A percentile compares a stretch with the other conserved stretches of the same genome.
Conservation (phyloP, 1,140 invertebrate genomes). For the Cyclina sinensis region DNA sequence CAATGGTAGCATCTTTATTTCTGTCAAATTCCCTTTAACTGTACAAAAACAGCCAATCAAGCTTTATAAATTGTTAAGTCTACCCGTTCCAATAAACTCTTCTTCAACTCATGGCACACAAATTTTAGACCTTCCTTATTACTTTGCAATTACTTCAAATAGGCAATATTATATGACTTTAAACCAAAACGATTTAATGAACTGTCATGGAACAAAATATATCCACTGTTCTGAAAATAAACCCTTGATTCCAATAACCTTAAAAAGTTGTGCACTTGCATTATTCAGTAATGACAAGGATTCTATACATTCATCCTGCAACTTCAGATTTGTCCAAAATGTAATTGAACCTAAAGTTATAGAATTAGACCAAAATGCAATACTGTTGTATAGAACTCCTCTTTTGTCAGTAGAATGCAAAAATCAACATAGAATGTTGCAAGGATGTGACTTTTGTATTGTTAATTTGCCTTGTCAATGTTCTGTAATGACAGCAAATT, state of each 20-base stretch:
- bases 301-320: neutral
- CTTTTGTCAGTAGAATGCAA: constrained; percentile 34
- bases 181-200: too few species aligned
- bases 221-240: neutral
- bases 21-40: constrained; percentile 26
- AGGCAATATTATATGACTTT: constrained; percentile 31
- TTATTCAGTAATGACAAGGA: too few species aligned
- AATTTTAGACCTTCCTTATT: constrained; percentile 24
- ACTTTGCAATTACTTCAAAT: constrained; percentile 29
- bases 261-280: neutral
- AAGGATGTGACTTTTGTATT: constrained; percentile 27
- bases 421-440: neutral
- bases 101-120: constrained; percentile 44
- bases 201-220: constrained; percentile 31
- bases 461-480: constrained; percentile 35
- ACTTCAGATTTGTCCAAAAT: constrained; percentile 40
- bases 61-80: constrained; percentile 29
- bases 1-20: constrained; percentile 6
- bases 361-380: neutral
- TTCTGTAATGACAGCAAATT: neutral
- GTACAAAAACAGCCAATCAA: constrained; percentile 4
- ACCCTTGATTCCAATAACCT: neutral
- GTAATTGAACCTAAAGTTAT: constrained; percentile 31
- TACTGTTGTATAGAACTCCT: neutral
- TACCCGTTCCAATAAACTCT: constrained; percentile 47